Conservation (phyloP, 2,113 vertebrate species). For the Colistium nudipinnis region DNA sequence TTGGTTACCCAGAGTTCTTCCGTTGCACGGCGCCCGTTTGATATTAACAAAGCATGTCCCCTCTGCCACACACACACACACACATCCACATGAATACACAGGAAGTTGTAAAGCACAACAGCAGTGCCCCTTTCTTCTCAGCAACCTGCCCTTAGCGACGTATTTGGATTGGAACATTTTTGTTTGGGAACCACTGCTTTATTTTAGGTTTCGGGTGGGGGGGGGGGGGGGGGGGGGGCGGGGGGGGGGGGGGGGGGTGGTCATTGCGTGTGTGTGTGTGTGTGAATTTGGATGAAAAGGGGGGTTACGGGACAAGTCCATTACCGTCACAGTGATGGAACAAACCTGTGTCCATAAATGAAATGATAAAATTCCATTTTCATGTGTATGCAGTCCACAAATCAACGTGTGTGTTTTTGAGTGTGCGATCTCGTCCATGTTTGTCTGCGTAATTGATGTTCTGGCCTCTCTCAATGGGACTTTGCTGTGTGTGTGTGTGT, state of each 20-base stretch:
- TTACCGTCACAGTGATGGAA: not conserved
- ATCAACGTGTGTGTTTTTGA: not conserved
- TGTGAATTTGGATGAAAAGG: slow-evolving; percentile 2
- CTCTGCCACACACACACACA: slow-evolving; percentile 1
- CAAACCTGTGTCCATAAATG: too few relatives aligned
- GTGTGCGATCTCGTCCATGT: not conserved
- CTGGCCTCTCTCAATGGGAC: slow-evolving; percentile 4
- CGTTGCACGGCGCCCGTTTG: not conserved
- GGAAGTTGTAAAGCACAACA: slow-evolving; percentile 61
- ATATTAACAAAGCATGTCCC: slow-evolving; percentile 16
- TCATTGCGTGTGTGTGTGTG: slow-evolving; percentile 15
- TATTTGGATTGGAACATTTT: slow-evolving; percentile 75
- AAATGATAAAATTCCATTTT: slow-evolving; percentile 14
- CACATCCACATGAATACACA: slow-evolving; percentile 44
- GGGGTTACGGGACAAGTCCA: not conserved
- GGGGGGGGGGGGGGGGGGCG: too few relatives aligned
- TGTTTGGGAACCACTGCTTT: slow-evolving; percentile 58
- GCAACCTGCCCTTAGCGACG: slow-evolving; percentile 58
- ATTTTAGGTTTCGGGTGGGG: slow-evolving; percentile 49
- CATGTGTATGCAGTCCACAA: not conserved
- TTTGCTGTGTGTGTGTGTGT: slow-evolving; percentile 34
- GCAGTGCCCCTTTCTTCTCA: slow-evolving; percentile 15
- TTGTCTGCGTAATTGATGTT: not conserved
- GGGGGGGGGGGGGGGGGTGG: too few relatives aligned
- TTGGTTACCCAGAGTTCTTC: not conserved